Base-by-base conservation (phyloP, 2,888 invertebrate genomes). In the Netelia inedita region DNA sequence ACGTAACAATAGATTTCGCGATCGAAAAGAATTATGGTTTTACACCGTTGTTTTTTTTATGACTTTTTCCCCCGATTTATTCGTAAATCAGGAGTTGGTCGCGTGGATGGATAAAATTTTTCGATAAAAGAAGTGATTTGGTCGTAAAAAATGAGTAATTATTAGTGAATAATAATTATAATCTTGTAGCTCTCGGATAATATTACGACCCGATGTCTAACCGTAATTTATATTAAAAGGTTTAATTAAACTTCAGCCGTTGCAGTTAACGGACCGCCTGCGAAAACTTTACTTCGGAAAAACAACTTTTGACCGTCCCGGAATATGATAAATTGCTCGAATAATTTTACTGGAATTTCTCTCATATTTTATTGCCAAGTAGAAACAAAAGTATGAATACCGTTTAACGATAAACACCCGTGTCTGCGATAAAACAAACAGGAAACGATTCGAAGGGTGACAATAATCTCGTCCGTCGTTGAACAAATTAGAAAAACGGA, bases 1-100 rank as follows among this genome's bases (percentile, higher is more conserved):
- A 23, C 53, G 19, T 41, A 43, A 41, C 21, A 61, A 80, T 78
- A 10, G 46, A 78, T 73, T 66, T 59, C 41, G 21, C 73, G 23
- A 71, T 69, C 65, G 11, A 55, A 66, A 14, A 57, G n/a, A 16
- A 21, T 28, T 72, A 21, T 57, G 3, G 21, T 16, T 14, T 16
- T 14, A 14, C 23, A 14, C 46, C 1, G 19, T 61, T 43, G 10
- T 1, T 21, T 28, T 61, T 35, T 28, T 74, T 23, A 63, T 59
- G 5, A 19, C 35, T 28, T 57, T 57, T 19, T 61, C 28, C 21
- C 5, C 14, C n/a, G 53, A 69, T 69, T 19, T 46, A 19, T 43
- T 76, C 23, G 6, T 35, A 35, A 35, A 35, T 21, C 21, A 6
- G 6, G n/a, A 19, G 19, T 43, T 8, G 35, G 8, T 35, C 35